Evolutionary conservation across 2,888 invertebrate genomes (phyloP), one percentile per base, ranked within the genome.

Genomic region (Poecilobothrus nobilitatus): DNA sequence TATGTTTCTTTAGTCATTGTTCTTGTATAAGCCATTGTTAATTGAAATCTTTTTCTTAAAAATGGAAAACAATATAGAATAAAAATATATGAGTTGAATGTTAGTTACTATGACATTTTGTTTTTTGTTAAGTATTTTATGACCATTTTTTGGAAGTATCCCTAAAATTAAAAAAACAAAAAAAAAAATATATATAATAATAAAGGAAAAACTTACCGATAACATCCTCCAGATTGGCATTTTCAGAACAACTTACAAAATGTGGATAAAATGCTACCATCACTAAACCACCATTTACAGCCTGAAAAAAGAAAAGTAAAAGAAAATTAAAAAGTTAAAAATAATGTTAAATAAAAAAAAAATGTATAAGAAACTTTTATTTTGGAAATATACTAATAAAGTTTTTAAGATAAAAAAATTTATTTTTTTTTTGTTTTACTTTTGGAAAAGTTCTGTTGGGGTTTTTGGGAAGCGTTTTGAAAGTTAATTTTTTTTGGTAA

Each of bases 241-340:
- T 84, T 72, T 85, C 84, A 70, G 84, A 83, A 76, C 84, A 84
- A 78, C 86, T 86, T 76, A 88, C 83, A 78, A 86, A 88, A 76
- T 83, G 82, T 69, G 84, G 85, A 76, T 85, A 87, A 79, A 88
- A 88, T 71, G 87, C 87, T 65, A 88, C 86, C 88, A 88, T 88
- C 69, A 88, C 86, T 73, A 88, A 82, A 68, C 88, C 88, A 68
- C 85, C 84, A 74, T 86, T 88, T 75, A 82, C 79, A 76, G 84
- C 85, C 88, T 88, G 80, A 68, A 79, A 74, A 68, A 37, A 44
- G 67, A 68, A 63, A 64, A 66, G 6, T 5, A 27, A 27, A 27
- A 64, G 44, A 66, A 10, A 64, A 63, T 3, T 41, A n/a, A n/a
- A n/a, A n/a, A n/a, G 41, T 41, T 41, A 41, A 12, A 27, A 27